Conservation (phyloP, 64 coral and sea anemone genomes). For the Orbicella faveolata region DNA sequence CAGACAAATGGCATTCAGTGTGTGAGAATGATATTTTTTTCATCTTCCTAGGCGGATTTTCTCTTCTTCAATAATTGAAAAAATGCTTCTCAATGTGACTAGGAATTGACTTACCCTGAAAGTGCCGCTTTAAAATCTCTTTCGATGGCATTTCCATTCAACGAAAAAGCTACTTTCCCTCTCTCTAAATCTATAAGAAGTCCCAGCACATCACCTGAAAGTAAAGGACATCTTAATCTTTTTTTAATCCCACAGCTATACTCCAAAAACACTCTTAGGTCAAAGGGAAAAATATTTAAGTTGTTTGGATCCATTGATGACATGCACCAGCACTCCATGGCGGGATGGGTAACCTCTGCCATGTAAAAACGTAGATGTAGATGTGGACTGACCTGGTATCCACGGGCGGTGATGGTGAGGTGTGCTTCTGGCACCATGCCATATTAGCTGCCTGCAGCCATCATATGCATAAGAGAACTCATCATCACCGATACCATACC, state of each 20-base stretch:
- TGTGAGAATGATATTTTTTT: no score
- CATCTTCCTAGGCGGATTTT: no score
- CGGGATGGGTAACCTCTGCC: no score
- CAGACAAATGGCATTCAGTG: no score
- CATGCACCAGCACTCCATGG: no score
- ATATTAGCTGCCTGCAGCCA: conserved; percentile 95
- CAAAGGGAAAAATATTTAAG: background rate
- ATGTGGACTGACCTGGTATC: conserved; percentile 87
- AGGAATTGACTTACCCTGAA: conserved; percentile 33
- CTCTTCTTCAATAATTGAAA: no score
- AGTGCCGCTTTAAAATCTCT: conserved; percentile 76
- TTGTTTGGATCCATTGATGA: no score
- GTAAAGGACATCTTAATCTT: background rate
- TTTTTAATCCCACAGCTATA: no score
- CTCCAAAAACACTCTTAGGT: no score
- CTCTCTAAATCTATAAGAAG: conserved; percentile 76
- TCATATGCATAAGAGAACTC: conserved; percentile 93
- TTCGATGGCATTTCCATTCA: conserved; percentile 74
- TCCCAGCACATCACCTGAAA: conserved; percentile 92
- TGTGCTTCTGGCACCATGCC: conserved; percentile 85
- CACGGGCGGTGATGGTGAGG: conserved; percentile 74
- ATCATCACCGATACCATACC: conserved; percentile 99
- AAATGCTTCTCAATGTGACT: background rate
- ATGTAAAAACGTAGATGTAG: no score
- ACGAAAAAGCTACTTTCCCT: conserved; percentile 67